Evolutionary conservation across 64 coral and sea anemone genomes (phyloP).

Genomic region (Montipora capricornis): DNA sequence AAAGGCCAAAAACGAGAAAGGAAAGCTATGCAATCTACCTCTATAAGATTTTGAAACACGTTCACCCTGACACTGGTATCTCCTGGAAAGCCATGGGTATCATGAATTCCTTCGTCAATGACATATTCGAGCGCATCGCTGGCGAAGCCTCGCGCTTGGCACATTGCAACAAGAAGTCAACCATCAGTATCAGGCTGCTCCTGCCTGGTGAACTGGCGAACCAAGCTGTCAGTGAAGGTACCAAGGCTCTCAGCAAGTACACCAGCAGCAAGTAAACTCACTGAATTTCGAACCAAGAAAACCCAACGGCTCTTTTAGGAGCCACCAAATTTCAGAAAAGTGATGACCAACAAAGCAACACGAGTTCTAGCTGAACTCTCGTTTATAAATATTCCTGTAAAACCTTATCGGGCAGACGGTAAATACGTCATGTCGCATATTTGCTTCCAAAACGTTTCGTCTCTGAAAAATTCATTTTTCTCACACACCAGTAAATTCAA

Average conservation of each 20-base stretch:
- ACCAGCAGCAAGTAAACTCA: background rate
- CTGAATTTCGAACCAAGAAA: background rate
- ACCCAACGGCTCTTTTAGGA: background rate
- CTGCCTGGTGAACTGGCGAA: slow-evolving; percentile 44
- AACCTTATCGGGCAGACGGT: too few relatives aligned
- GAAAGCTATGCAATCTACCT: slow-evolving; percentile 69
- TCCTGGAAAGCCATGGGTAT: slow-evolving; percentile 70
- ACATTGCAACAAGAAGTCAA: slow-evolving; percentile 68
- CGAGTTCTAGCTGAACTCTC: background rate
- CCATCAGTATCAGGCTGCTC: slow-evolving; percentile 54
- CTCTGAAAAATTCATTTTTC: too few relatives aligned
- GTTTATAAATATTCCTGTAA: background rate
- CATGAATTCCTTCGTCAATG: slow-evolving; percentile 80
- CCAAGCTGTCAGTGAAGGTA: background rate
- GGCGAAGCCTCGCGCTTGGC: slow-evolving; percentile 56
- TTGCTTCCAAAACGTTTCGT: too few relatives aligned
- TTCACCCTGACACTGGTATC: slow-evolving; percentile 67
- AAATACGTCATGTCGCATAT: too few relatives aligned
- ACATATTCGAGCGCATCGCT: slow-evolving; percentile 84
- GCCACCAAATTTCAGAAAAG: background rate
- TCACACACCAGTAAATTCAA: too few relatives aligned
- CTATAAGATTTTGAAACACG: slow-evolving; percentile 62
- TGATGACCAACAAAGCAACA: background rate
- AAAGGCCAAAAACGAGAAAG: slow-evolving; percentile 36
- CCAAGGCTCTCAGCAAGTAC: background rate